phyloP scores from a whole-genome alignment of 2,797 vertebrate species.

The Mareca penelope region DNA sequence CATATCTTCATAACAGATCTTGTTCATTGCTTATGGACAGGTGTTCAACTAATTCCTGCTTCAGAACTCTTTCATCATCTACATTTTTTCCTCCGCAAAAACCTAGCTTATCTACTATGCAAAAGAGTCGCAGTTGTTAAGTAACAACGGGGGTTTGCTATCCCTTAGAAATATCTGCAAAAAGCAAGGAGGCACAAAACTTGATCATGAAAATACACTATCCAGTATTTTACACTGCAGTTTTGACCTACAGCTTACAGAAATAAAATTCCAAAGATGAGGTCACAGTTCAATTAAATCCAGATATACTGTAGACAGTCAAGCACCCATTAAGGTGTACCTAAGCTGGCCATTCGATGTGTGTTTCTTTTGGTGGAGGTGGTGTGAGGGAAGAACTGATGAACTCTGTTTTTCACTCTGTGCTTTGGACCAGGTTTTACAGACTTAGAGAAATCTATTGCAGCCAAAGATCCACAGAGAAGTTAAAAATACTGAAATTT shows the following conservation, averaged over 20 bases:
- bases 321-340: not conserved
- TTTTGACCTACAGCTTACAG: not conserved
- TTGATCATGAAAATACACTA: not conserved
- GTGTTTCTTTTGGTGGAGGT: not conserved
- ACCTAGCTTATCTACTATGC: not conserved
- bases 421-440: not conserved
- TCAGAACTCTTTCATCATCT: not conserved
- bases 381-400: not conserved
- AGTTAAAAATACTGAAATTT: not conserved
- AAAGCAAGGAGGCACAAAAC: not conserved
- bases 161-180: conserved; percentile 1
- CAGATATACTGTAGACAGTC: not conserved
- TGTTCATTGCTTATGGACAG: not conserved
- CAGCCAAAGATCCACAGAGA: not conserved
- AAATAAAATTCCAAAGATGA: not conserved
- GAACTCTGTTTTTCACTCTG: not conserved
- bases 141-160: not conserved
- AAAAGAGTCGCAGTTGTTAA: not conserved
- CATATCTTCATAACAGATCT: not conserved
- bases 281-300: not conserved
- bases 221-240: not conserved
- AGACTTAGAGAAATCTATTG: not conserved
- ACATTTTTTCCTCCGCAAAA: not conserved
- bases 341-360: not conserved
- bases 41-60: not conserved